Conservation (phyloP, 2,888 invertebrate species). For the Hirtodrosophila duncani region DNA sequence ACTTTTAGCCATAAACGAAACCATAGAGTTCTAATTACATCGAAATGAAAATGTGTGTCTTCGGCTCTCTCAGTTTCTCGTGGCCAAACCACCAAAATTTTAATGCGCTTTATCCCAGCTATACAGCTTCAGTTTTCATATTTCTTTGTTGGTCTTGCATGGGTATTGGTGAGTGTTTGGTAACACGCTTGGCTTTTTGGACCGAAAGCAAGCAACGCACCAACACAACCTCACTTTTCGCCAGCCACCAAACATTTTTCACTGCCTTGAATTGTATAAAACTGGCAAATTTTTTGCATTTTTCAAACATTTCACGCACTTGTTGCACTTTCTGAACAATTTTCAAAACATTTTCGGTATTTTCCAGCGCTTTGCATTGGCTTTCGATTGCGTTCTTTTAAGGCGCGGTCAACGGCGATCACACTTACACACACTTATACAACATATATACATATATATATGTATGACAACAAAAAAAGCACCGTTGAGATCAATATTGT, state of each 20-base stretch:
- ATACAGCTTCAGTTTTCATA: no score
- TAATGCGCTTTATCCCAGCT: no score
- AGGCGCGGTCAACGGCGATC: slow-evolving; percentile 66
- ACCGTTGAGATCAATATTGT: slow-evolving; percentile 67
- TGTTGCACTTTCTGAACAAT: slow-evolving; percentile 5
- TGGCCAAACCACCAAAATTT: no score
- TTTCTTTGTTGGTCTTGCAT: slow-evolving; percentile 28
- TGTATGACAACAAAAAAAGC: slow-evolving; percentile 50
- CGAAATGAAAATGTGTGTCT: slow-evolving; percentile 24
- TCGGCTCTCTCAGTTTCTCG: slow-evolving; percentile 4
- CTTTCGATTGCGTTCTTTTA: slow-evolving; percentile 51
- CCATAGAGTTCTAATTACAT: slow-evolving; percentile 48
- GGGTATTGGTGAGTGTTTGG: slow-evolving; percentile 53
- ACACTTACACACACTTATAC: slow-evolving; percentile 35
- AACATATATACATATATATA: slow-evolving; percentile 13
- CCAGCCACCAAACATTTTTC: slow-evolving; percentile 9
- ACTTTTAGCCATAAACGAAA: background rate
- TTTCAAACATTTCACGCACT: slow-evolving; percentile 24
- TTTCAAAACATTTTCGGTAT: slow-evolving; percentile 6
- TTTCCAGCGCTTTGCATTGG: slow-evolving; percentile 40
- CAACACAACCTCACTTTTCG: slow-evolving; percentile 69
- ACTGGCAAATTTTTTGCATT: background rate
- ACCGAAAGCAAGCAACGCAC: slow-evolving; percentile 41
- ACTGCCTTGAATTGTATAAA: slow-evolving; percentile 5
- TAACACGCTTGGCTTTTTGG: slow-evolving; percentile 53